Evolutionary conservation across 2,797 vertebrate species (phyloP).

Genomic region (Mallotus villosus): DNA sequence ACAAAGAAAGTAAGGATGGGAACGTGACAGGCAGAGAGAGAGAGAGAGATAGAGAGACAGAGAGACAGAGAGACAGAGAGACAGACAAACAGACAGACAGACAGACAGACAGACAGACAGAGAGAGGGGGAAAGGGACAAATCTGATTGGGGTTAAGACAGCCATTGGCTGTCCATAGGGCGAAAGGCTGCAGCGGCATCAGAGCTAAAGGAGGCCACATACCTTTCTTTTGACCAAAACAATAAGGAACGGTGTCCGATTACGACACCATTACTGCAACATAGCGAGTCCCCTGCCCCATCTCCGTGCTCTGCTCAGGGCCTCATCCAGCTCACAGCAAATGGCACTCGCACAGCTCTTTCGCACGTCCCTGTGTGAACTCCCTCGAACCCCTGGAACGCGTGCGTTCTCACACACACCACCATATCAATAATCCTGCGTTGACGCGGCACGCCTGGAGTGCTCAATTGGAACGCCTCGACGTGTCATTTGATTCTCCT

Average conservation of each 20-base stretch:
- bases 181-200: background rate
- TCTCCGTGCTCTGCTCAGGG: conserved; percentile 60
- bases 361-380: conserved; percentile 17
- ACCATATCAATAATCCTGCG: background rate
- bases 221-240: conserved; percentile 31
- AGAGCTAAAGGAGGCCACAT: conserved; percentile 10
- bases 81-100: background rate
- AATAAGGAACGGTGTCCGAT: conserved; percentile 49
- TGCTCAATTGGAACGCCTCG: no score
- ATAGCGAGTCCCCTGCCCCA: conserved; percentile 4
- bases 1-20: background rate
- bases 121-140: background rate
- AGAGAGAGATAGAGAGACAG: background rate
- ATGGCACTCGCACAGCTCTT: background rate
- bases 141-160: background rate
- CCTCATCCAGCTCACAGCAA: conserved; percentile 57
- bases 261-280: conserved; percentile 69
- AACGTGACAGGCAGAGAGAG: conserved; percentile 4
- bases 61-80: background rate
- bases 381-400: background rate
- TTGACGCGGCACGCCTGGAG: no score
- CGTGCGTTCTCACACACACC: background rate
- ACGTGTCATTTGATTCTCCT: background rate
- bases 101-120: background rate
- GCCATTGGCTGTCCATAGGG: no score